These are phyloP conservation scores for Syrmaticus mikado DNA, from an alignment of 2,113 vertebrate species.

Conservation along the genomic window DNA sequence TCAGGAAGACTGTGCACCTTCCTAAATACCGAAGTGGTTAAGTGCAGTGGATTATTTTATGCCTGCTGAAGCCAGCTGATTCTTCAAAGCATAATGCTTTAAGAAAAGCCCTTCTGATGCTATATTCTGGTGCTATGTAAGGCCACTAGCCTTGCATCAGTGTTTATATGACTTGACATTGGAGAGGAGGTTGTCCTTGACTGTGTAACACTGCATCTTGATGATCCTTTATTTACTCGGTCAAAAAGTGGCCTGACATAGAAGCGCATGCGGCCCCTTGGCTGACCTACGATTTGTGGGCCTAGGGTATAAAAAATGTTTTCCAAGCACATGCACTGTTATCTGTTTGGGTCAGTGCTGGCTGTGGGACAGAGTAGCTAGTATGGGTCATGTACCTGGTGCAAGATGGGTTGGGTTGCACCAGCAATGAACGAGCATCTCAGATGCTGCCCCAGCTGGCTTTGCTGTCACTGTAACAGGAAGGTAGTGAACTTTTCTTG, in stretches of 20 bases:
- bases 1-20: neutral
- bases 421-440: neutral
- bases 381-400: neutral
- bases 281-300: neutral
- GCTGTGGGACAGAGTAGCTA: neutral
- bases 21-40: neutral
- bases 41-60: neutral
- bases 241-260: neutral
- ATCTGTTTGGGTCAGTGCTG: neutral
- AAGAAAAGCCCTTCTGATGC: neutral
- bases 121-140: neutral
- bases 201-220: neutral
- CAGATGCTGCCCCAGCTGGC: neutral
- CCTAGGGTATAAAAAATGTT: neutral
- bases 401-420: neutral
- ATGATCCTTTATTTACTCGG: neutral
- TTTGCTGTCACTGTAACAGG: neutral
- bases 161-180: neutral
- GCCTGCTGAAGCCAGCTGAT: neutral
- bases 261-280: neutral
- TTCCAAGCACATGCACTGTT: accelerated
- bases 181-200: neutral
- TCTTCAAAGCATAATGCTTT: neutral
- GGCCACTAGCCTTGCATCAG: accelerated
- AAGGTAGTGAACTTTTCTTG: neutral